Percentiles rank a stretch among this genome's conserved stretches.
These are phyloP conservation scores for Mizuhopecten yessoensis DNA, from an alignment of 1,140 invertebrate genomes.

Conservation along the genomic window DNA sequence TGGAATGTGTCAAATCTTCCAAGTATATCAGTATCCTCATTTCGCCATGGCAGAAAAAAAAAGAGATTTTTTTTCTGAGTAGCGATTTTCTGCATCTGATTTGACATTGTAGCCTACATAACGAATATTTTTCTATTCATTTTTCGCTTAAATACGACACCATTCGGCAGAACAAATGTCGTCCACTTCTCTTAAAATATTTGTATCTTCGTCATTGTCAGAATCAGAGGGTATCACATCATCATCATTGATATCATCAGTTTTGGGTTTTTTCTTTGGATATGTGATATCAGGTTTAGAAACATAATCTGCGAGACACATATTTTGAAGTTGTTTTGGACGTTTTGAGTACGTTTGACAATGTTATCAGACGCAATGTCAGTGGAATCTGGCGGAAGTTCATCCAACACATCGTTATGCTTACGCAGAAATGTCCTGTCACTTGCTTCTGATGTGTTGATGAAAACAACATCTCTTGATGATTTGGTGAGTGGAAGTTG, in stretches of 20 bases:
- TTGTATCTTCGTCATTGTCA: not conserved
- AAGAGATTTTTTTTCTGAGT: conserved; percentile 17
- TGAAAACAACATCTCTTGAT: not conserved
- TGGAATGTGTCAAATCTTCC: not conserved
- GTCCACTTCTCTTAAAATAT: too few species aligned
- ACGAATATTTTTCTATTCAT: not conserved
- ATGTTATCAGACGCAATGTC: too few species aligned
- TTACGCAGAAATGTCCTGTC: conserved; percentile 55
- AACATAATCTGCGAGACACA: conserved; percentile 47
- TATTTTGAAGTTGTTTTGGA: too few species aligned
- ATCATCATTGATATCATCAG: not conserved
- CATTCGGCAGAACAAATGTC: too few species aligned
- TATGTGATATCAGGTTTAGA: not conserved
- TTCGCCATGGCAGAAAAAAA: conserved; percentile 31
- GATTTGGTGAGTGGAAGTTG: too few species aligned
- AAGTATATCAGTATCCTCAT: conserved; percentile 13
- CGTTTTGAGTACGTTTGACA: too few species aligned
- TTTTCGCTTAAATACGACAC: not conserved
- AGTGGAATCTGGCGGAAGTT: too few species aligned
- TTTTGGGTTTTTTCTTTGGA: not conserved
- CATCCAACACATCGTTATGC: conserved; percentile 41
- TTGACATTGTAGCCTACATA: not conserved
- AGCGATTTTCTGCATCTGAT: not conserved
- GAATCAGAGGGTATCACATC: not conserved
- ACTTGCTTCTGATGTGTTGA: too few species aligned